Conservation (phyloP, 1,140 invertebrate genomes). For the Marisa cornuarietis region DNA sequence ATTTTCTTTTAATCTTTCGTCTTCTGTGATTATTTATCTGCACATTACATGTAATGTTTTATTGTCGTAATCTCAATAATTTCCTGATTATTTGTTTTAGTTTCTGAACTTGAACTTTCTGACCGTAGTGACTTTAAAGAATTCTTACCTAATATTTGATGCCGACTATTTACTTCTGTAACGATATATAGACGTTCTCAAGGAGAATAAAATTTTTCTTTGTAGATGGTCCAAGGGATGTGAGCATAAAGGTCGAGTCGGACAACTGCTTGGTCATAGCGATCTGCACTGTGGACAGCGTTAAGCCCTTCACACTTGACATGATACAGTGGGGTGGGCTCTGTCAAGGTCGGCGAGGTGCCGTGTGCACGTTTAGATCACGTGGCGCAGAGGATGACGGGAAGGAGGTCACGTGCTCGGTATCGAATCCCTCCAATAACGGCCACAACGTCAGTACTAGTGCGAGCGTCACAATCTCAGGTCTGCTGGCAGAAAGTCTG, state of each 20-base stretch:
- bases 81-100: no score
- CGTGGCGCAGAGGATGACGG: neutral
- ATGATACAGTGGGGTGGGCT: neutral
- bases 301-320: neutral
- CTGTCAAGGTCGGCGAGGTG: neutral
- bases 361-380: neutral
- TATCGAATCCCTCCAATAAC: neutral
- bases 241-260: neutral
- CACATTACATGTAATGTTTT: no score
- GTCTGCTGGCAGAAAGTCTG: no score
- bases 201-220: neutral
- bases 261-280: neutral
- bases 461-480: neutral
- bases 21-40: no score
- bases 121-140: neutral
- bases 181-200: neutral
- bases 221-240: neutral
- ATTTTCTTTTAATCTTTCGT: no score
- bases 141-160: neutral
- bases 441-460: neutral
- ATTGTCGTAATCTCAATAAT: no score
- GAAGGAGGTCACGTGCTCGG: slow-evolving; percentile 2
- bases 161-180: neutral
- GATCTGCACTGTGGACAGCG: neutral
- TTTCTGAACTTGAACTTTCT: neutral